Base-by-base conservation (phyloP, 1,140 invertebrate genomes). In the Drosophila nebulosa region DNA sequence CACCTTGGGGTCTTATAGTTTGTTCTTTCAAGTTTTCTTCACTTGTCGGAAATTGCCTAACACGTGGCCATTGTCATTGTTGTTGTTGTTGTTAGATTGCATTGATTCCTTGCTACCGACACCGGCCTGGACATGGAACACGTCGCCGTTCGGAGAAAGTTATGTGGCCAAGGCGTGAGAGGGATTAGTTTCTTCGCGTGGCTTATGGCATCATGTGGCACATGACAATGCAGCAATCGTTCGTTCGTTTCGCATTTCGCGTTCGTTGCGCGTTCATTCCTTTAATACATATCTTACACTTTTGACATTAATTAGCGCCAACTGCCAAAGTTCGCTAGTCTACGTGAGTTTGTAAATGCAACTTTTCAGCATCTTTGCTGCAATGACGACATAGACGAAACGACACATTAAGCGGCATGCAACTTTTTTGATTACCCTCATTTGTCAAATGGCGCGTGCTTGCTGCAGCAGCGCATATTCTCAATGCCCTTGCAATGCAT, bases 281-380 rank as follows among this genome's bases (percentile, higher is more conserved):
- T 46, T 67, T 64, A 68, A 68, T 66, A 53, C 77, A 64, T 51
- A 78, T 46, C 39, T 46, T 46, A 70, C 64, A 70, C 69, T 80
- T 78, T 72, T 75, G 75, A 78, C 83, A 76, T 78, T 88, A 86
- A 86, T 88, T 88, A 83, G 74, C 78, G 42, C 50, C 69, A 78
- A 70, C 58, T 78, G 73, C 51, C 39, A 36, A 69, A 39, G 74
- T 67, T 59, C 61, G 73, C 65, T 10, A 39, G 73, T 66, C 53
- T 71, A 86, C 81, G 81, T 86, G 83, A 86, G n/a, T 70, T 73
- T 77, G 76, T 42, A 57, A 64, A 16, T 64, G 60, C 75, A 70
- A 27, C 42, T 51, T 60, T 55, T 53, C 42, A 56, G 51, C 36
- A 27, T 50, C 61, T 52, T 63, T 50, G 39, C 39, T 46, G 39